phyloP scores from a whole-genome alignment of 2,113 vertebrate species.

The Pipa parva region DNA sequence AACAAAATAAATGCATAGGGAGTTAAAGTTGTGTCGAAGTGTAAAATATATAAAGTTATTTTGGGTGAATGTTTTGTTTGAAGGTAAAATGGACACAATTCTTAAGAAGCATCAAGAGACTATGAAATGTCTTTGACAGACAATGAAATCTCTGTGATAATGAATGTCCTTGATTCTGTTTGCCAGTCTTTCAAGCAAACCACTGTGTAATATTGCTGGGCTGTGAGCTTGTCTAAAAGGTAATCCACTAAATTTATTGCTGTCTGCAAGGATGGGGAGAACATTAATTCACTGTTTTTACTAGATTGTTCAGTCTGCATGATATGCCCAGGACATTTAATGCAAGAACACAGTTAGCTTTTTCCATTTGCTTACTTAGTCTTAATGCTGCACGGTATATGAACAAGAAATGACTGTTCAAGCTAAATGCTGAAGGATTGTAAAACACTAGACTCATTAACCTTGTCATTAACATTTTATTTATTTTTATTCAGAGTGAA shows the following conservation, averaged over 20 bases:
- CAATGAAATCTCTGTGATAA: slow-evolving; percentile 44
- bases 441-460: slow-evolving; percentile 1
- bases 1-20: too few relatives aligned
- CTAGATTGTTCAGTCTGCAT: slow-evolving; percentile 25
- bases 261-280: slow-evolving; percentile 13
- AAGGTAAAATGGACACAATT: slow-evolving; percentile 44
- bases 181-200: slow-evolving; percentile 42
- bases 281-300: slow-evolving; percentile 32
- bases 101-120: slow-evolving; percentile 14
- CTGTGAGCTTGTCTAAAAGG: slow-evolving; percentile 32
- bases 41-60: too few relatives aligned
- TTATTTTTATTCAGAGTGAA: not conserved
- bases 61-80: slow-evolving; percentile 36
- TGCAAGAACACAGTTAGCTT: slow-evolving; percentile 9
- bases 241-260: slow-evolving; percentile 41
- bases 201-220: slow-evolving; percentile 40
- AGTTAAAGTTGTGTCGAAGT: too few relatives aligned
- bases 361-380: slow-evolving; percentile 9
- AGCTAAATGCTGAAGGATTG: not conserved
- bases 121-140: slow-evolving; percentile 15
- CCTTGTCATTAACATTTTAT: slow-evolving; percentile 1
- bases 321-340: slow-evolving; percentile 14
- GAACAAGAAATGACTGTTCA: not conserved
- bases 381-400: slow-evolving; percentile 3
- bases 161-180: slow-evolving; percentile 46